These are phyloP conservation scores for Pachyseris speciosa DNA, from an alignment of 64 coral and sea anemone genomes.

Conservation along the genomic window DNA sequence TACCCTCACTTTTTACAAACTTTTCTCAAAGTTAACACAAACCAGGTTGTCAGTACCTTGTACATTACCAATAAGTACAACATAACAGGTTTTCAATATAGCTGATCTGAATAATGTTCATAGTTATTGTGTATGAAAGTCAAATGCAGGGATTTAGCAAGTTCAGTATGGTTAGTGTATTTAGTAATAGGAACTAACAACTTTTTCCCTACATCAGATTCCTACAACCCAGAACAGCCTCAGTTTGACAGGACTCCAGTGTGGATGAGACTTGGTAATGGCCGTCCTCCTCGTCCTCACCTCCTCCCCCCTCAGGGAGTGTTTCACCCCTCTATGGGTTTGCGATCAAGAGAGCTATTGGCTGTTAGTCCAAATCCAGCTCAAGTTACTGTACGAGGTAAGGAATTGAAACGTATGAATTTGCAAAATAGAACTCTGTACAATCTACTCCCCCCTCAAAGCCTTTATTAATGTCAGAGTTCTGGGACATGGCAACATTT, in stretches of 20 bases:
- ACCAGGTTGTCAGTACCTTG: no score
- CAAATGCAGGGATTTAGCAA: no score
- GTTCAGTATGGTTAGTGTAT: not conserved
- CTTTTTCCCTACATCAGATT: conserved; percentile 51
- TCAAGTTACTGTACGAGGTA: conserved; percentile 78
- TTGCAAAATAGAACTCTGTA: no score
- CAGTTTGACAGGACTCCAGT: conserved; percentile 95
- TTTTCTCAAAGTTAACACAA: no score
- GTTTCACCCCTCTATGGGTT: conserved; percentile 66
- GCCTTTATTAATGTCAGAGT: no score
- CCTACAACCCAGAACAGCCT: conserved; percentile 98
- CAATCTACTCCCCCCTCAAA: no score
- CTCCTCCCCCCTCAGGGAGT: conserved; percentile 46
- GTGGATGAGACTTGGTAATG: conserved; percentile 87
- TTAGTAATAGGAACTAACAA: not conserved
- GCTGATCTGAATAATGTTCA: no score
- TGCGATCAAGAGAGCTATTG: conserved; percentile 71
- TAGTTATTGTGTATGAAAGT: no score
- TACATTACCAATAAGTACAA: no score
- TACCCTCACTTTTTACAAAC: no score
- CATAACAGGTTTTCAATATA: no score
- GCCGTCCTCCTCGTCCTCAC: conserved; percentile 44
- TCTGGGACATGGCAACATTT: no score
- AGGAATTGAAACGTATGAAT: not conserved
- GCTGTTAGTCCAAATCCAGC: conserved; percentile 68